Evolutionary conservation across 2,888 invertebrate species (phyloP).

Genomic region (Germaria angustata): DNA sequence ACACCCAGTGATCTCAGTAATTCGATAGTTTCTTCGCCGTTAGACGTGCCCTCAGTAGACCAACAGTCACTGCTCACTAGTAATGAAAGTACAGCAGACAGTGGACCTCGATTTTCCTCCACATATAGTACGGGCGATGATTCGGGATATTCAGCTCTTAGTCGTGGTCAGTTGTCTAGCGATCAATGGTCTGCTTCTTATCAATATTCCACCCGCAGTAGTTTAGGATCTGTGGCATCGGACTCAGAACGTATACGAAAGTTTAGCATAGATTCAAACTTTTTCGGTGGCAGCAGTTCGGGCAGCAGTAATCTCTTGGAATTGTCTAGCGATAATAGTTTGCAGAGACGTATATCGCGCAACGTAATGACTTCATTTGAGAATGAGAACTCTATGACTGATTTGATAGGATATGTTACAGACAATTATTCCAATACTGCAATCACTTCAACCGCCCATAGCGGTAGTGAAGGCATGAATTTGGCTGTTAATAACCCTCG

Average conservation of each 20-base stretch:
- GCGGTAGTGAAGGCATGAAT: slow-evolving; percentile 78
- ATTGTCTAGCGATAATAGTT: slow-evolving; percentile 82
- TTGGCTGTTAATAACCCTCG: slow-evolving; percentile 75
- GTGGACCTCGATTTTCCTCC: slow-evolving; percentile 73
- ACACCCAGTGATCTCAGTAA: slow-evolving; percentile 69
- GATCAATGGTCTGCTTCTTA: slow-evolving; percentile 78
- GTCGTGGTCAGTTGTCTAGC: slow-evolving; percentile 73
- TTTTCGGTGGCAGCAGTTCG: slow-evolving; percentile 75
- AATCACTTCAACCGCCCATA: slow-evolving; percentile 73
- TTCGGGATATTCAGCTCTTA: slow-evolving; percentile 79
- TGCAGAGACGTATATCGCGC: slow-evolving; percentile 83
- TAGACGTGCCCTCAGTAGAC: slow-evolving; percentile 76
- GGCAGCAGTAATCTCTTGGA: slow-evolving; percentile 73
- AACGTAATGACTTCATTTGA: slow-evolving; percentile 81
- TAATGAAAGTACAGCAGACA: slow-evolving; percentile 68
- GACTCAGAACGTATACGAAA: slow-evolving; percentile 77
- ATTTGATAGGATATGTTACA: slow-evolving; percentile 78
- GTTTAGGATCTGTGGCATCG: slow-evolving; percentile 78
- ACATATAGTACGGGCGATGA: slow-evolving; percentile 78
- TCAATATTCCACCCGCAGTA: slow-evolving; percentile 79
- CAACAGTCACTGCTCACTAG: slow-evolving; percentile 69
- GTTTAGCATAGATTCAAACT: slow-evolving; percentile 76
- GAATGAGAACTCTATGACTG: slow-evolving; percentile 78
- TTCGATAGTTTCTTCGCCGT: slow-evolving; percentile 72
- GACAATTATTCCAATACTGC: slow-evolving; percentile 73